Base-by-base conservation (phyloP, 2,888 invertebrate genomes). In the Cosmorhoe ocellata region DNA sequence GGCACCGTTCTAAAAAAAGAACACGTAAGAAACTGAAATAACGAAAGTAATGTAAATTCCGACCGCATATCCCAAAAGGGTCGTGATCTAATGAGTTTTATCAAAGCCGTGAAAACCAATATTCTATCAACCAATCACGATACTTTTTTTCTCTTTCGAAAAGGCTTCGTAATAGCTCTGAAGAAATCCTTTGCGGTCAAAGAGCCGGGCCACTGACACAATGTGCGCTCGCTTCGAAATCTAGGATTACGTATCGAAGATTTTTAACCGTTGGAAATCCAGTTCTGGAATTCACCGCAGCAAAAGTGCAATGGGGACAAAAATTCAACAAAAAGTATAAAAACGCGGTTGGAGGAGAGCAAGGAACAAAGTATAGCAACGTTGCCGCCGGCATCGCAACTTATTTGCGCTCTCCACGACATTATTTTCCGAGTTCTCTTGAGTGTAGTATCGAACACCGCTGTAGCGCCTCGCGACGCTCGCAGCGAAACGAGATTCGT, bases 261-360 rank as follows among this genome's bases (percentile, higher is more conserved):
- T 60, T 63, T 62, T 57, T 60, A 61, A 63, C 52, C 53, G 48
- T 42, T 52, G 56, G 39, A 56, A 58, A 64, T 66, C 55, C 58
- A 58, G 66, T 67, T 66, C 50, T 58, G 41, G 40, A 38, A 54
- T 51, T 58, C 54, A 51, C 34, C 48, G 59, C 56, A 40, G 60
- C 55, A 61, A 55, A 62, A 58, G 54, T 59, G 55, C 55, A 49
- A 51, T 28, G 56, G 43, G 57, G 34, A 52, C 52, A 52, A 53
- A 57, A 60, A 56, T 65, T 63, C 38, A 40, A 58, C 30, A 56
- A 58, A 48, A 44, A 50, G 55, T 13, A 26, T 57, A 59, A 58
- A 60, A 61, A 51, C 38, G 39, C 30, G 38, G 49, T 49, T 41
- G 41, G 40, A 26, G 38, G 34, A 50, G 41, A 47, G 45, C 57